A percentile compares a stretch with the other conserved stretches of the same genome.
These are phyloP conservation scores for Ruditapes philippinarum DNA, from an alignment of 1,140 invertebrate species.

Conservation along the genomic window DNA sequence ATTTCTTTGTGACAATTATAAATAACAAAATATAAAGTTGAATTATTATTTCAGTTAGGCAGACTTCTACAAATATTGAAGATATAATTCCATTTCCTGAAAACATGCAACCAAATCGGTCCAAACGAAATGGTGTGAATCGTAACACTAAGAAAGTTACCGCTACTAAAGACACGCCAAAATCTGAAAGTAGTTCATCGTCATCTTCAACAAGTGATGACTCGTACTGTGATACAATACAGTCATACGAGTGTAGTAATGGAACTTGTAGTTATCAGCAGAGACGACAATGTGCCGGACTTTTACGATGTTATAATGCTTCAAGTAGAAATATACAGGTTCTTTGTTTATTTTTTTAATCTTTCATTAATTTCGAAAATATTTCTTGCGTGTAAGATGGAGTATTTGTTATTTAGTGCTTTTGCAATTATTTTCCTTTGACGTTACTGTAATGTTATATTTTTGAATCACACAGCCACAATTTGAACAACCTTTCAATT, in stretches of 20 bases:
- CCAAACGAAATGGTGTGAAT: background rate
- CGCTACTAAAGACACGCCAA: background rate
- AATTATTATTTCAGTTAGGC: slow-evolving; percentile 8
- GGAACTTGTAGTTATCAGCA: slow-evolving; percentile 76
- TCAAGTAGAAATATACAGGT: slow-evolving; percentile 28
- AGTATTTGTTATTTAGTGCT: too few relatives aligned
- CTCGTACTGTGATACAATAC: slow-evolving; percentile 39
- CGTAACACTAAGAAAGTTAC: background rate
- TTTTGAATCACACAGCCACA: too few relatives aligned
- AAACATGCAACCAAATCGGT: background rate
- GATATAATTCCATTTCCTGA: slow-evolving; percentile 80
- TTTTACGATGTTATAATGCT: slow-evolving; percentile 74
- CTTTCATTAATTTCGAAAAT: too few relatives aligned
- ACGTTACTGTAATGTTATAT: too few relatives aligned
- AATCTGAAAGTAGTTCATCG: background rate
- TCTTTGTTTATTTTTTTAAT: too few relatives aligned
- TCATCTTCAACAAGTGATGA: slow-evolving; percentile 39
- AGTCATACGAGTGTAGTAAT: slow-evolving; percentile 77
- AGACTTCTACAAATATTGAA: slow-evolving; percentile 74
- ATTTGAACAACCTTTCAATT: too few relatives aligned
- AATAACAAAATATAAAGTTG: too few relatives aligned
- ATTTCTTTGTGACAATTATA: too few relatives aligned
- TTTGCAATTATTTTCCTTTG: too few relatives aligned
- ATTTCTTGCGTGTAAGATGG: too few relatives aligned
- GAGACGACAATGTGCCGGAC: slow-evolving; percentile 74